Evolutionary conservation across 2,113 vertebrate genomes (phyloP), one percentile per base, ranked within the genome.

Genomic region (Channa maculata): DNA sequence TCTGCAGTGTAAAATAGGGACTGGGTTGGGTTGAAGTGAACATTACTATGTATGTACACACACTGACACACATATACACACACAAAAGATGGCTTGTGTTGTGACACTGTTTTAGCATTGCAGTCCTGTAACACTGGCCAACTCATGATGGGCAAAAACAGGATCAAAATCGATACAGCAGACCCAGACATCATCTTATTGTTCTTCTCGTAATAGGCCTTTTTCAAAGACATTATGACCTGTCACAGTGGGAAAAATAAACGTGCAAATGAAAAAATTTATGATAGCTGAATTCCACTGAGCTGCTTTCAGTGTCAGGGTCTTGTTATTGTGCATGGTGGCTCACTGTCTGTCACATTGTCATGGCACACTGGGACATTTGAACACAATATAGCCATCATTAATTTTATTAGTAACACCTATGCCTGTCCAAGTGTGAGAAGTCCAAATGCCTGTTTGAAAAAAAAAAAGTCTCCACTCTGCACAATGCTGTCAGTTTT

Each of bases 371-470:
- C 45, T 53, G 53, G 8, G 14, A 62, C 41, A 14, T 12, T 54
- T 66, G 43, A 54, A 62, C 12, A 63, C 36, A 72, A 49, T 45
- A 59, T 15, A 39, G n/a, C n/a, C 34, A 34, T 68, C 5, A 8
- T 50, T 65, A 45, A 38, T 44, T 15, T 61, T 67, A 49, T 66
- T 36, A 73, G 43, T 12, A 43, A 72, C 67, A 65, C 39, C 39
- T 59, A 67, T 49, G 76, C 55, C 15, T 61, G 34, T 43, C 12
- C 37, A n/a, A 15, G 54, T 49, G 12, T 39, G 41, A 50, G 14
- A 46, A 44, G 46, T 63, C 8, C 64, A 39, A 79, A 43, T 24
- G 76, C 7, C 46, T 59, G 38, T 24, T 24, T 41, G 54, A 43
- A 66, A 72, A 24, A 24, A 24, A 24, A 48, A 54, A 38, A 10